Conservation (phyloP, 2,797 vertebrate genomes). For the Myripristis jacobus region DNA sequence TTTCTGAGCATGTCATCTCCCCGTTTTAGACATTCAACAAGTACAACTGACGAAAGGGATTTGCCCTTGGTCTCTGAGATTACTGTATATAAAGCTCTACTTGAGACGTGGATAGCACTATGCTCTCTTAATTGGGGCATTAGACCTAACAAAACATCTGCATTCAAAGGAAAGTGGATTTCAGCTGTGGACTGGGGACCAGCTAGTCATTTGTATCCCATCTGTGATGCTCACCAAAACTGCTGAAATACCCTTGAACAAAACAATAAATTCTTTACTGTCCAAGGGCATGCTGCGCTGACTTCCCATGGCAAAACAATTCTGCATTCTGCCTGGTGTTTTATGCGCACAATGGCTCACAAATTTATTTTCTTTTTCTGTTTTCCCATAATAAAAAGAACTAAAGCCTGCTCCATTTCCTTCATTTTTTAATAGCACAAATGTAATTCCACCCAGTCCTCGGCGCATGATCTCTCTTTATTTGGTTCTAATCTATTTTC, state of each 20-base stretch:
- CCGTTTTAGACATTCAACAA: slow-evolving; percentile 45
- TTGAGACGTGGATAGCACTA: slow-evolving; percentile 42
- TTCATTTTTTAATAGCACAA: slow-evolving; percentile 6
- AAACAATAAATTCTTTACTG: slow-evolving; percentile 43
- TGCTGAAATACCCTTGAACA: slow-evolving; percentile 55
- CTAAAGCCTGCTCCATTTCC: background rate
- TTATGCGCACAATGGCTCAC: slow-evolving; percentile 5
- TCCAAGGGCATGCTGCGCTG: slow-evolving; percentile 15
- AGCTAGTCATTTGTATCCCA: slow-evolving; percentile 56
- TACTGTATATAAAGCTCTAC: slow-evolving; percentile 28
- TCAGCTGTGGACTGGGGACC: slow-evolving; percentile 50
- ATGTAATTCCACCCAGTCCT: slow-evolving; percentile 1
- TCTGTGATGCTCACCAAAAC: slow-evolving; percentile 44
- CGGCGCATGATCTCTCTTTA: background rate
- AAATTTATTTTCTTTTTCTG: background rate
- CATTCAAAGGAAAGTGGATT: slow-evolving; percentile 52
- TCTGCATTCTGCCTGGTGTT: slow-evolving; percentile 19
- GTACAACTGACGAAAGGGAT: background rate
- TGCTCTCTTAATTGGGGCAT: slow-evolving; percentile 57
- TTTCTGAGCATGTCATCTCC: slow-evolving; percentile 29
- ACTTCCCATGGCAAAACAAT: slow-evolving; percentile 34
- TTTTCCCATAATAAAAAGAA: slow-evolving; percentile 20
- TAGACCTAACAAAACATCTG: slow-evolving; percentile 53
- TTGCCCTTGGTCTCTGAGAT: slow-evolving; percentile 13
- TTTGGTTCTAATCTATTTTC: slow-evolving; percentile 21